Evolutionary conservation across 2,797 vertebrate genomes (phyloP).

Genomic region (Aulostomus chinensis): DNA sequence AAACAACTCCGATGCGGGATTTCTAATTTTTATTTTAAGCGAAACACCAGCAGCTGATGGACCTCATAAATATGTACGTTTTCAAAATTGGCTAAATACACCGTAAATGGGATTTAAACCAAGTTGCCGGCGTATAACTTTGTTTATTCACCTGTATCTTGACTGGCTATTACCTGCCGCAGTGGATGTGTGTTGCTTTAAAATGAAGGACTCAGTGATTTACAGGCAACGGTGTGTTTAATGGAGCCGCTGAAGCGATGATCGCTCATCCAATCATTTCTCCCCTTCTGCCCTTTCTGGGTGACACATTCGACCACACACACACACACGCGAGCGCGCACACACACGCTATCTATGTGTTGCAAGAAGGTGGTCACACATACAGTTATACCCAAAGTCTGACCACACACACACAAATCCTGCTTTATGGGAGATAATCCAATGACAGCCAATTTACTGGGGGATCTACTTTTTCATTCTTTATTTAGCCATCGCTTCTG

Average conservation of each 20-base stretch:
- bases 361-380: constrained; percentile 50
- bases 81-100: too few relatives aligned
- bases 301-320: constrained; percentile 26
- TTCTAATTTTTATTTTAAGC: too few relatives aligned
- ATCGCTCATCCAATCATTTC: constrained; percentile 56
- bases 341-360: constrained; percentile 33
- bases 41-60: too few relatives aligned
- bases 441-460: constrained; percentile 84
- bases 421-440: constrained; percentile 83
- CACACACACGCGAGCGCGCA: too few relatives aligned
- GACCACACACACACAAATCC: constrained; percentile 71
- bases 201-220: constrained; percentile 40
- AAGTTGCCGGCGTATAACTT: constrained; percentile 2
- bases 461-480: constrained; percentile 70
- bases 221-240: constrained; percentile 72
- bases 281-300: constrained; percentile 27
- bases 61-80: too few relatives aligned
- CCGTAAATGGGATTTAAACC: too few relatives aligned
- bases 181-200: background rate
- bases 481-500: constrained; percentile 74
- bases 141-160: constrained; percentile 5
- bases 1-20: too few relatives aligned
- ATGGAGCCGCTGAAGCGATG: constrained; percentile 70
- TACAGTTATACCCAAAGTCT: constrained; percentile 19
- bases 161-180: constrained; percentile 2